Conservation (phyloP, 2,888 invertebrate species). For the Clusia tigrina region DNA sequence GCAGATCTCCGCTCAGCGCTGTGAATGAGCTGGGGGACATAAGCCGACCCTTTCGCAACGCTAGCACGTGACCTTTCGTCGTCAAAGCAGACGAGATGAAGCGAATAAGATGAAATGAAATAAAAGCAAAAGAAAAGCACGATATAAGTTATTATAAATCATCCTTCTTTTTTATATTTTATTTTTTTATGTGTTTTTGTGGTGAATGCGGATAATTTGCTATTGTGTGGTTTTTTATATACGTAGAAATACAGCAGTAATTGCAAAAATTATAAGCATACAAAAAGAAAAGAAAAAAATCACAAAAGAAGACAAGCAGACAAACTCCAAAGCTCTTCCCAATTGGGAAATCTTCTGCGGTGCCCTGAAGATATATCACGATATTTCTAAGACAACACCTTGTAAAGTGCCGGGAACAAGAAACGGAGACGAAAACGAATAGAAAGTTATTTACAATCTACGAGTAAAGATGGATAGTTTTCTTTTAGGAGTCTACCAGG, state of each 20-base stretch:
- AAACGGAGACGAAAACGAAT: too few species aligned
- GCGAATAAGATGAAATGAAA: constrained; percentile 25
- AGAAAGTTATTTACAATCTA: too few species aligned
- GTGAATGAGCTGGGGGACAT: constrained; percentile 79
- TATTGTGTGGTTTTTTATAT: background rate
- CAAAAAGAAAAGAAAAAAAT: too few species aligned
- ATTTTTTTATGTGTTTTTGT: constrained; percentile 27
- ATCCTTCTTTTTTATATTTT: constrained; percentile 51
- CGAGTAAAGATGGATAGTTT: too few species aligned
- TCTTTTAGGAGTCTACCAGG: too few species aligned
- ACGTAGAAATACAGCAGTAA: background rate
- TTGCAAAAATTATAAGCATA: background rate
- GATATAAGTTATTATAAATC: constrained; percentile 35
- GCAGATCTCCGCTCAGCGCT: constrained; percentile 81
- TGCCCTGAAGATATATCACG: too few species aligned
- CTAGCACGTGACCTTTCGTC: constrained; percentile 63
- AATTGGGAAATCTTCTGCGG: too few species aligned
- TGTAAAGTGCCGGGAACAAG: too few species aligned
- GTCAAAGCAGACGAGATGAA: constrained; percentile 33
- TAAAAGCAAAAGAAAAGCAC: constrained; percentile 37
- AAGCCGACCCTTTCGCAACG: constrained; percentile 66
- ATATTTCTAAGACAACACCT: too few species aligned
- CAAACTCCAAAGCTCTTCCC: too few species aligned
- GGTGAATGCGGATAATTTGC: background rate
- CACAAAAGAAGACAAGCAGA: too few species aligned